Base-by-base conservation (phyloP, 2,113 vertebrate species). In the Semnopithecus entellus region DNA sequence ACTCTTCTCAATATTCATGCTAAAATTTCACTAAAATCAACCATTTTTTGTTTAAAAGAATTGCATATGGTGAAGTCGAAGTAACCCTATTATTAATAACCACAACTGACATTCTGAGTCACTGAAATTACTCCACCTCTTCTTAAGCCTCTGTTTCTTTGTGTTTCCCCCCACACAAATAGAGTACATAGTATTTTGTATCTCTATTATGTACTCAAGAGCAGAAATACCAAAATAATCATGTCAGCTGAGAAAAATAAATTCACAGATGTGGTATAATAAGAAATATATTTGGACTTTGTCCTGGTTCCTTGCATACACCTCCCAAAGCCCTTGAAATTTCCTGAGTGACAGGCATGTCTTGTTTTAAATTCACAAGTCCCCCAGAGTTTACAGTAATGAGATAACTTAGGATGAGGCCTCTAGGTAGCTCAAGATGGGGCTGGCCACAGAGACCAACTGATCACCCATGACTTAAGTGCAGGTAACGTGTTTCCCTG, bases 81-180 rank as follows among this genome's bases (percentile, higher is more conserved):
- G 55, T 79, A 91, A 76, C 75, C 78, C 83, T 95, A 25, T 93
- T 88, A 96, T 94, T 84, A 97, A 92, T 14, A 93, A 76, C 48
- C 57, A 57, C 61, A 57, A 22, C 0, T 72, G 70, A 86, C 38
- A 45, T 13, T 55, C 10, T 40, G 57, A 94, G 76, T 73, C 95
- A 90, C 52, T 84, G 86, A 66, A 92, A 55, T 40, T 55, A 40
- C 72, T 76, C 55, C 30, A 84, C 35, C 72, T 76, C 92, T 25
- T 76, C 90, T 27, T 50, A 38, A 22, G 85, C n/a, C 90, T 80
- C 88, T 84, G 40, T 23, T 84, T 27, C 83, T 87, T 75, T 23
- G 38, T 35, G 48, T 45, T 73, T 25, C 22, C 57, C 70, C 35
- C 13, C 13, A 52, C 78, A 85, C 52, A 96, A 25, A 20, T 3